These are phyloP conservation scores for Rotaria magnacalcarata DNA, from an alignment of 2,888 invertebrate genomes.

Conservation along the genomic window DNA sequence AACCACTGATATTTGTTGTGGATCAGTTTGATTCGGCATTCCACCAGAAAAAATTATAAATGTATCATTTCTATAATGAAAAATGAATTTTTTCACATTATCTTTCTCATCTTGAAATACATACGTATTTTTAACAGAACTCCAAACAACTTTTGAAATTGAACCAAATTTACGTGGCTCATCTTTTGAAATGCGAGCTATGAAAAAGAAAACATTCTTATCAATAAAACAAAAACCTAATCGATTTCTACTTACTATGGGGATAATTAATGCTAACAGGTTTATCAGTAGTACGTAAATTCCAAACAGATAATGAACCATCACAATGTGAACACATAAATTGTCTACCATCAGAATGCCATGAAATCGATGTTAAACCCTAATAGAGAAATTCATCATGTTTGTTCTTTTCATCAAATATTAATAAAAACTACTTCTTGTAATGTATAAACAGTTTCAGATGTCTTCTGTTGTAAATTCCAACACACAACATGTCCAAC, in stretches of 20 bases:
- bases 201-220: background rate
- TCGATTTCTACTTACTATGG: constrained; percentile 69
- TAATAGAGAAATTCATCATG: constrained; percentile 59
- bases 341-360: constrained; percentile 96
- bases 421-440: constrained; percentile 49
- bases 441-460: constrained; percentile 66
- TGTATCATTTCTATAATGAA: background rate
- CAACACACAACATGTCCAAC: constrained; percentile 87
- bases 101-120: background rate
- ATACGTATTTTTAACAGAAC: background rate
- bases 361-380: constrained; percentile 75
- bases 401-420: background rate
- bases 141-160: constrained; percentile 34
- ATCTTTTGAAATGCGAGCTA: constrained; percentile 33
- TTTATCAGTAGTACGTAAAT: constrained; percentile 70
- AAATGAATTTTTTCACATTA: background rate
- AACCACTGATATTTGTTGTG: background rate
- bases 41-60: constrained; percentile 32
- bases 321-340: constrained; percentile 89
- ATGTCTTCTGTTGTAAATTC: constrained; percentile 81
- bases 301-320: constrained; percentile 91
- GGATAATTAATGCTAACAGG: constrained; percentile 79
- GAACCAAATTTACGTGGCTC: background rate
- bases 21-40: background rate
- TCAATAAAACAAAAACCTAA: no score